Evolutionary conservation across 2,888 invertebrate species (phyloP).

Genomic region (Tipula vernalis): DNA sequence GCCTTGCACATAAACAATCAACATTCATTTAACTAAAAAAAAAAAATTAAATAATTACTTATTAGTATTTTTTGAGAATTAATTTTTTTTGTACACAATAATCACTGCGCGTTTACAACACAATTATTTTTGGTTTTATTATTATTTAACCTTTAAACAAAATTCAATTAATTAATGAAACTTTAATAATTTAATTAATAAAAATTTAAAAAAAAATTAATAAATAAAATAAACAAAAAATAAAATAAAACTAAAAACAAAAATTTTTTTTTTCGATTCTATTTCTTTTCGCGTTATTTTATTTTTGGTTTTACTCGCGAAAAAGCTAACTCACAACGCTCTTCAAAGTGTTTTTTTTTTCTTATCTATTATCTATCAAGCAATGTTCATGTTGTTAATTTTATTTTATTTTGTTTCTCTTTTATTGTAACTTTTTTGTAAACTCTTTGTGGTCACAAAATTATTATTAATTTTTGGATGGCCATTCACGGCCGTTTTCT

Average conservation of each 20-base stretch:
- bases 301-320: not conserved
- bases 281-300: not conserved
- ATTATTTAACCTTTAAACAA: not conserved
- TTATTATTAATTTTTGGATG: not conserved
- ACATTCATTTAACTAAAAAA: not conserved
- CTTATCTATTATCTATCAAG: not conserved
- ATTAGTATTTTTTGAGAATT: not conserved
- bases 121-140: conserved; percentile 5
- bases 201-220: not conserved
- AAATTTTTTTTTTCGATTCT: not conserved
- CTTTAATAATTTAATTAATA: not conserved
- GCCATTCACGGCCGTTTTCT: not conserved
- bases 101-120: not conserved
- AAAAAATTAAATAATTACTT: not conserved
- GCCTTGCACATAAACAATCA: not conserved
- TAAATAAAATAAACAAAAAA: not conserved
- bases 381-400: not conserved
- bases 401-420: not conserved
- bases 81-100: not conserved
- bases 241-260: not conserved
- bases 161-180: not conserved
- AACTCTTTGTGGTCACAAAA: conserved; percentile 4
- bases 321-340: not conserved
- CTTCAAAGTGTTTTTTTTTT: conserved; percentile 21
- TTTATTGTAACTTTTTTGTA: not conserved